Evolutionary conservation across 2,113 vertebrate species (phyloP), one percentile per base, ranked within the genome.

Genomic region (Cyanoderma ruficeps): DNA sequence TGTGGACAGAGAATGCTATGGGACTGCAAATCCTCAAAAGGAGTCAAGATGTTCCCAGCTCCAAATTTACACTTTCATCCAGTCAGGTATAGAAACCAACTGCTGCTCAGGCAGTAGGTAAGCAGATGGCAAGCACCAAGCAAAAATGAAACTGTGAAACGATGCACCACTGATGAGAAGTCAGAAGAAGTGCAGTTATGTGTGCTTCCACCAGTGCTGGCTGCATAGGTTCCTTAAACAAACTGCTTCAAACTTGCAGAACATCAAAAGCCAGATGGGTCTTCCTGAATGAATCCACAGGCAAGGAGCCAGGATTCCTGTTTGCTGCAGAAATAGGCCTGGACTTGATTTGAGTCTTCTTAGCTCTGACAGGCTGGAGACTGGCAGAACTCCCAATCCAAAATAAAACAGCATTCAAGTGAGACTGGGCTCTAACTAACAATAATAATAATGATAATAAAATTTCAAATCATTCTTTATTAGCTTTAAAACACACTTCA

Each of bases 221-320:
- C 90, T 25, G 89, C 88, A 89, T 60, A 79, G 85, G 94, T 98
- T 98, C 97, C 97, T 97, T 86, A 97, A 97, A 97, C 97, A 97
- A 98, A 97, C 96, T 91, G 96, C 97, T 97, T 97, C 93, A 88
- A 97, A 94, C 96, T 94, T 90, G 91, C 91, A 95, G 94, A 97
- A 96, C 97, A 98, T 97, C 97, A 97, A 97, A 98, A 98, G 96
- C 97, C 97, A 97, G 97, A 97, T 97, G 97, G 97, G 97, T 96
- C 91, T 90, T 94, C 80, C 95, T 97, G 97, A 98, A 97, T 95
- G 96, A 95, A 95, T 97, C 96, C 31, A 31, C 89, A 97, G 96
- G 98, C 98, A 97, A 85, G 65, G 35, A 96, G 97, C 96, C 97
- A 98, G 97, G 50, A 95, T 96, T 97, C 96, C 94, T 57, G 85